phyloP scores from a whole-genome alignment of 2,888 invertebrate species.

The Cantharis rufa region DNA sequence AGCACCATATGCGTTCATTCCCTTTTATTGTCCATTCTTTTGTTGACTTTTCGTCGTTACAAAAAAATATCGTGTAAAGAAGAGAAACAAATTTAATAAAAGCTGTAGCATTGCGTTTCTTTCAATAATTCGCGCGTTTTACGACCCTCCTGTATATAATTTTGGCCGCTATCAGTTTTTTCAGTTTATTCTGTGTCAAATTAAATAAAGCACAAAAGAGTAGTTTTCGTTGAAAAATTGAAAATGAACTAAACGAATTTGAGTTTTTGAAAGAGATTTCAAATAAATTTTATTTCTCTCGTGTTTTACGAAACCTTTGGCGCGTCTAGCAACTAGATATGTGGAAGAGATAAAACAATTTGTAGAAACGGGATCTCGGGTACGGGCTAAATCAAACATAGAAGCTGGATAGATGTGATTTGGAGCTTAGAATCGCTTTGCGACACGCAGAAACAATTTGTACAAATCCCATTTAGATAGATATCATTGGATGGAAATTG shows the following conservation, averaged over 20 bases:
- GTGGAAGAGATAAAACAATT: constrained; percentile 36
- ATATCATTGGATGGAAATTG: constrained; percentile 25
- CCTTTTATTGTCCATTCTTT: constrained; percentile 9
- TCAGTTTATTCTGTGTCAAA: neutral
- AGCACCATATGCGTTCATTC: constrained; percentile 32
- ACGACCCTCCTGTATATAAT: neutral
- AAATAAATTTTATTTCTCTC: constrained; percentile 29
- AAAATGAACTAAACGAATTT: constrained; percentile 3
- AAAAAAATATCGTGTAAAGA: neutral
- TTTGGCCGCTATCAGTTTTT: neutral
- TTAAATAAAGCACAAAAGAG: neutral
- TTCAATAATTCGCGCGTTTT: neutral
- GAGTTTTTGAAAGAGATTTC: constrained; percentile 14
- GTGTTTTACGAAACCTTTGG: constrained; percentile 28
- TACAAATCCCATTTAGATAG: constrained; percentile 30
- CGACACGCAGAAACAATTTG: constrained; percentile 31
- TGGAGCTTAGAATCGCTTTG: constrained; percentile 27
- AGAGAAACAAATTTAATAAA: neutral
- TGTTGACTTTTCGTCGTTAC: constrained; percentile 15
- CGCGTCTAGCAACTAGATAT: constrained; percentile 24
- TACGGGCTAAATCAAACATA: constrained; percentile 30
- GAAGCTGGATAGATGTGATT: constrained; percentile 30
- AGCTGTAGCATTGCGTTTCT: neutral
- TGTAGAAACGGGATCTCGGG: constrained; percentile 28
- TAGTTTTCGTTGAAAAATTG: neutral